phyloP scores from a whole-genome alignment of 1,140 invertebrate genomes.

The Drosophila bocqueti region DNA sequence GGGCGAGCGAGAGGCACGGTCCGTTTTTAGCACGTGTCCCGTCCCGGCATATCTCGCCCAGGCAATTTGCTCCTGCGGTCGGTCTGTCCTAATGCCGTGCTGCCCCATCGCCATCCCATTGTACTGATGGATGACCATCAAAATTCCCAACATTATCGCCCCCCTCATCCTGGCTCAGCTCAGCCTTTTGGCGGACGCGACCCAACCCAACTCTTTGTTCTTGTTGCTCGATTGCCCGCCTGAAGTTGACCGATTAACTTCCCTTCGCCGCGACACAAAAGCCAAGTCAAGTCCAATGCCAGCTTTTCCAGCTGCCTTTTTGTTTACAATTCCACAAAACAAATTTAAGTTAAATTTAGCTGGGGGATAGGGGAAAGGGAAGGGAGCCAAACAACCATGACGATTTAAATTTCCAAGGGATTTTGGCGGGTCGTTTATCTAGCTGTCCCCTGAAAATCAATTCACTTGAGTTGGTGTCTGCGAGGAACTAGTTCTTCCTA shows the following conservation, averaged over 20 bases:
- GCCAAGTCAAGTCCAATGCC: conserved; percentile 3
- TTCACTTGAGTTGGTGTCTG: not conserved
- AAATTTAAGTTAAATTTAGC: conserved; percentile 40
- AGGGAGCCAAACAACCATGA: not conserved
- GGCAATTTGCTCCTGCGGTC: conserved; percentile 46
- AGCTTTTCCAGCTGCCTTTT: conserved; percentile 13
- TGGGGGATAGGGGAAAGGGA: not conserved
- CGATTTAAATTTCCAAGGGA: conserved; percentile 5
- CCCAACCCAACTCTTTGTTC: conserved; percentile 18
- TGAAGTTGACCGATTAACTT: conserved; percentile 48
- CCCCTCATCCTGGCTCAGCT: not conserved
- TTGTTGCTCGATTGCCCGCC: conserved; percentile 28
- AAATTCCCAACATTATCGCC: conserved; percentile 38
- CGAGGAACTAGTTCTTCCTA: not conserved
- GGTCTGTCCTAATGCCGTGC: conserved; percentile 13
- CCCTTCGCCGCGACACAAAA: conserved; percentile 21
- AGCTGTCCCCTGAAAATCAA: not conserved
- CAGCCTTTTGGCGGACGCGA: conserved; percentile 13
- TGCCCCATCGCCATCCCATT: not conserved
- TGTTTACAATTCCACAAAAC: conserved; percentile 33
- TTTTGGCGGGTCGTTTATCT: not conserved
- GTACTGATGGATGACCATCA: conserved; percentile 48
- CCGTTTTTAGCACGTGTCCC: conserved; percentile 16
- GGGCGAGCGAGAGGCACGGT: not conserved
- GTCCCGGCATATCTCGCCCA: conserved; percentile 4